phyloP scores from a whole-genome alignment of 2,797 vertebrate species.

The Betta splendens region DNA sequence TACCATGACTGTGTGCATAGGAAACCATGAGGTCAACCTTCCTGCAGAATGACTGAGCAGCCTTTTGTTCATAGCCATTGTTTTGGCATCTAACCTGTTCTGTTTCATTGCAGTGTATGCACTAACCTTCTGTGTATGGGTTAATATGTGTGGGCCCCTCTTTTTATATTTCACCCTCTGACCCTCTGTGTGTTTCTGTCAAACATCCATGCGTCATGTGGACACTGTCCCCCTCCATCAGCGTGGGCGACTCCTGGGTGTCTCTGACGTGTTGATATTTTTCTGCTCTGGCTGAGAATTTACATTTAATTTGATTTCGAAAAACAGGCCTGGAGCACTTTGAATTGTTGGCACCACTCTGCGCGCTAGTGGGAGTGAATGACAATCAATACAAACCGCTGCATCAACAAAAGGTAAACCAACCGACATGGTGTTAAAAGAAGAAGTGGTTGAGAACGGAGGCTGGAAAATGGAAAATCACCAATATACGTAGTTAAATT shows the following conservation, averaged over 20 bases:
- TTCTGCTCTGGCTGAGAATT: constrained; percentile 33
- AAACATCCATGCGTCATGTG: constrained; percentile 27
- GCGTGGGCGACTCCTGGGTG: constrained; percentile 53
- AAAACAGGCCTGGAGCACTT: constrained; percentile 37
- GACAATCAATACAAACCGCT: constrained; percentile 57
- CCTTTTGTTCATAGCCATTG: neutral
- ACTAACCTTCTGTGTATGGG: neutral
- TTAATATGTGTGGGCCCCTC: constrained; percentile 6
- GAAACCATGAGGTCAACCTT: neutral
- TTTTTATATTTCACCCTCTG: constrained; percentile 23
- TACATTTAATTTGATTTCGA: constrained; percentile 36
- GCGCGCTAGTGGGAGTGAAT: constrained; percentile 57
- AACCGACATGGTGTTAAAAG: constrained; percentile 28
- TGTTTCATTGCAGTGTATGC: neutral
- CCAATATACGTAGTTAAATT: neutral
- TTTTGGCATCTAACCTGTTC: neutral
- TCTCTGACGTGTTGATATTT: constrained; percentile 40
- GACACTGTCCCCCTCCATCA: constrained; percentile 35
- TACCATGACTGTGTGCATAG: no score
- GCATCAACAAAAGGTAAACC: constrained; percentile 54
- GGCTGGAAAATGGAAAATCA: constrained; percentile 27
- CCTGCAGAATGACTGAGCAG: neutral
- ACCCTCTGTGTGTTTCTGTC: constrained; percentile 44
- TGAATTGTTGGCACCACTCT: constrained; percentile 39
- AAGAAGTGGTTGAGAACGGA: constrained; percentile 15